These are phyloP conservation scores for Cataglyphis rosenhaueri DNA, from an alignment of 2,888 invertebrate species.

Conservation along the genomic window DNA sequence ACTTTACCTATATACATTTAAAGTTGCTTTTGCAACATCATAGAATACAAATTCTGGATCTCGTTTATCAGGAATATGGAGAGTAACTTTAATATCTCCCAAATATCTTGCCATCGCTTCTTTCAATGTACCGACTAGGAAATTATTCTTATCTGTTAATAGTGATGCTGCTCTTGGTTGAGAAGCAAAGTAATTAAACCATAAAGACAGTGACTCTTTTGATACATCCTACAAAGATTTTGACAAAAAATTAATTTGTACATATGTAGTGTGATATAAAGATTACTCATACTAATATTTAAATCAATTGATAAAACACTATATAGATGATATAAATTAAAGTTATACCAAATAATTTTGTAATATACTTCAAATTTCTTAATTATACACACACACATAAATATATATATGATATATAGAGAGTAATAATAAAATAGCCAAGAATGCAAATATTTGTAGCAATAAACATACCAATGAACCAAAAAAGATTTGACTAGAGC, in stretches of 20 bases:
- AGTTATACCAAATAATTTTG: background rate
- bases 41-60: constrained; percentile 98
- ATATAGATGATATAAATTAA: background rate
- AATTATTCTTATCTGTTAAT: constrained; percentile 89
- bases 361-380: background rate
- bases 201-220: constrained; percentile 90
- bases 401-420: background rate
- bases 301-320: background rate
- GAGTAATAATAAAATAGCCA: background rate
- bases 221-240: constrained; percentile 90
- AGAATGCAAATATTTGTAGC: background rate
- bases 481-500: constrained; percentile 89
- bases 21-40: constrained; percentile 91
- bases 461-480: constrained; percentile 90
- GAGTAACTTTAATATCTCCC: constrained; percentile 90
- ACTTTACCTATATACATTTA: constrained; percentile 94
- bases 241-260: background rate
- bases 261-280: background rate
- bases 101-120: constrained; percentile 91
- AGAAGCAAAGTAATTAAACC: constrained; percentile 91
- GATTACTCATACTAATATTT: background rate
- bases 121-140: constrained; percentile 90
- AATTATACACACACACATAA: background rate
- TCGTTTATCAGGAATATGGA: constrained; percentile 91
- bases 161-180: constrained; percentile 92